Evolutionary conservation across 2,113 vertebrate genomes (phyloP), one percentile per base, ranked within the genome.

Genomic region (Notothenia rossii): DNA sequence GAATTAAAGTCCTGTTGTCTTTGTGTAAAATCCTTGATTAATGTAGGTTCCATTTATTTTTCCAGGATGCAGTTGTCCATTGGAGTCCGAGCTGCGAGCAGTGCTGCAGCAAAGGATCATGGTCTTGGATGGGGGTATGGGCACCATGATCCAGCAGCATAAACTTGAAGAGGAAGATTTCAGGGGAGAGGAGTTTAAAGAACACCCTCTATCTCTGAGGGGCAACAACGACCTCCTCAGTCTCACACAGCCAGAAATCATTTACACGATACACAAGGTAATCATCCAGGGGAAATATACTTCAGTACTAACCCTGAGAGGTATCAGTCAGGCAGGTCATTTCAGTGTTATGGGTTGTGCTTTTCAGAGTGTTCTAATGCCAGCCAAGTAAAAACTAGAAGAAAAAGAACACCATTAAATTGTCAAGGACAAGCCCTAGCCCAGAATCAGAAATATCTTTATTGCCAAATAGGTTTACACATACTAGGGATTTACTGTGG

Each of bases 221-320:
- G 98, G 98, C 86, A 99, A 99, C 93, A 99, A 99, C 36, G 98
- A 99, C 84, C 88, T 99, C 40, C 94, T 99, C 40, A 98, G 98
- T 80, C 92, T 99, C 93, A 99, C 97, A 33, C 96, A 95, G 58
- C 95, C 98, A 0, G 93, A 95, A 10, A 56, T 98, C 72, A 95
- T 99, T 80, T 97, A 95, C 86, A 91, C 94, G 33, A 98, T 99
- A 90, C 98, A 99, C 91, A 97, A 97, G 97, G 98, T 99, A 90
- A 4, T 74, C 2, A 40, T 50, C 48, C 10, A 74, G 43, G 5
- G 22, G 4, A 13, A 67, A 12, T 29, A 3, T 0, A 9, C 15
- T 53, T n/a, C 14, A 17, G 10, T 48, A 48, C 22, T 33, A 11
- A 12, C 9, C 36, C 7, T 12, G 0, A 15, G 20, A 5, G 5